Conservation (phyloP, 2,888 invertebrate species). For the Leptarthrus brevirostris region DNA sequence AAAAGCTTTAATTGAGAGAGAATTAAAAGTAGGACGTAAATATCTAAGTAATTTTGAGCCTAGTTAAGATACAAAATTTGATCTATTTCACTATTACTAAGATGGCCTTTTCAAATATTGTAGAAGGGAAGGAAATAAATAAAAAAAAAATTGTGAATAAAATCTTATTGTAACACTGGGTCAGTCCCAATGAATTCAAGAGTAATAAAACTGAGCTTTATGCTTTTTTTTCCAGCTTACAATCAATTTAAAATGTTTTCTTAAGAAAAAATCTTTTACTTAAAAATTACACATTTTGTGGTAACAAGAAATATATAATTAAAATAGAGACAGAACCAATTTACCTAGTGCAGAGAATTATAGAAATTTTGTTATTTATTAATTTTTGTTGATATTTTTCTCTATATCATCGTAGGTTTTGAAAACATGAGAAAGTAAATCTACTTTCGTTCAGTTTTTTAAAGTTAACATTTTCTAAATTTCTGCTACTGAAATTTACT, state of each 20-base stretch:
- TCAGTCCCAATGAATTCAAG: neutral
- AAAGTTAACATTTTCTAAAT: neutral
- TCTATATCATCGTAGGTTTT: no score
- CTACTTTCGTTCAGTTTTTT: no score
- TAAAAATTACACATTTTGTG: neutral
- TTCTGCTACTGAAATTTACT: neutral
- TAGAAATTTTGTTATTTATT: neutral
- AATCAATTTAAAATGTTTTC: neutral
- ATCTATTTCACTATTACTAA: slow-evolving; percentile 6
- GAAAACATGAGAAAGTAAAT: no score
- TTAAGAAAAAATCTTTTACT: neutral
- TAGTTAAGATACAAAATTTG: slow-evolving; percentile 19
- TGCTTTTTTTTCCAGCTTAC: no score
- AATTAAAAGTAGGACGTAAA: slow-evolving; percentile 13
- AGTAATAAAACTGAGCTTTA: neutral
- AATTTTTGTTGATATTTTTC: neutral
- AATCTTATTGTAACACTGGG: neutral
- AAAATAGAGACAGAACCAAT: neutral
- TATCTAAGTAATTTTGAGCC: slow-evolving; percentile 14
- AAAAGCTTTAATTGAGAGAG: neutral
- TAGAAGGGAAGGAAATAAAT: slow-evolving; percentile 20
- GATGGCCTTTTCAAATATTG: slow-evolving; percentile 6
- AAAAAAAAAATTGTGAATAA: neutral
- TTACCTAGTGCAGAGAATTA: neutral
- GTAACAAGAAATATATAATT: neutral